Conservation (phyloP, 2,888 invertebrate species). For the Caenorhabditis parvicauda region DNA sequence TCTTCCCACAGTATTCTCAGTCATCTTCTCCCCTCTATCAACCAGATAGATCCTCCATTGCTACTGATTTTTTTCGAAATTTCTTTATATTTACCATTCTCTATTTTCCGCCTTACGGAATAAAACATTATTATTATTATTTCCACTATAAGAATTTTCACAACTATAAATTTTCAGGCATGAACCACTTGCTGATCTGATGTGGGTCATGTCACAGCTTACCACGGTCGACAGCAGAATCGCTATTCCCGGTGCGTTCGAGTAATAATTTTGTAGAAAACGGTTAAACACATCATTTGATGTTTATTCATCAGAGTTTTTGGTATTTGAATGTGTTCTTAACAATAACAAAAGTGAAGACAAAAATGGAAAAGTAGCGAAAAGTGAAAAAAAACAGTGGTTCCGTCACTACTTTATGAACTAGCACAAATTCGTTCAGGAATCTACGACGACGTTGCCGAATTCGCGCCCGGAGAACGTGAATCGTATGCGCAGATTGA, state of each 20-base stretch:
- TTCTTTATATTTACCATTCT: too few species aligned
- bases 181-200: slow-evolving; percentile 87
- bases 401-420: neutral
- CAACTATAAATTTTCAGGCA: slow-evolving; percentile 62
- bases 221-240: slow-evolving; percentile 85
- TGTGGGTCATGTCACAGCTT: slow-evolving; percentile 80
- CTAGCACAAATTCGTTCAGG: too few species aligned
- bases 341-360: too few species aligned
- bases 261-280: too few species aligned
- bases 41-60: too few species aligned
- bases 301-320: neutral
- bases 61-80: too few species aligned
- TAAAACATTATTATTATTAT: neutral
- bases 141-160: neutral
- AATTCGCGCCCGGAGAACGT: slow-evolving; percentile 64
- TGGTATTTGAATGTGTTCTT: neutral
- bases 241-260: too few species aligned
- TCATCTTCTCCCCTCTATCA: too few species aligned
- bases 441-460: slow-evolving; percentile 79
- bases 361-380: too few species aligned
- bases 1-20: too few species aligned
- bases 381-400: neutral
- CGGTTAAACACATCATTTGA: neutral
- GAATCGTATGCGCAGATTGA: slow-evolving; percentile 79
- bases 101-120: too few species aligned